Base-by-base conservation (phyloP, 2,113 vertebrate species). In the Furnarius figulus region DNA sequence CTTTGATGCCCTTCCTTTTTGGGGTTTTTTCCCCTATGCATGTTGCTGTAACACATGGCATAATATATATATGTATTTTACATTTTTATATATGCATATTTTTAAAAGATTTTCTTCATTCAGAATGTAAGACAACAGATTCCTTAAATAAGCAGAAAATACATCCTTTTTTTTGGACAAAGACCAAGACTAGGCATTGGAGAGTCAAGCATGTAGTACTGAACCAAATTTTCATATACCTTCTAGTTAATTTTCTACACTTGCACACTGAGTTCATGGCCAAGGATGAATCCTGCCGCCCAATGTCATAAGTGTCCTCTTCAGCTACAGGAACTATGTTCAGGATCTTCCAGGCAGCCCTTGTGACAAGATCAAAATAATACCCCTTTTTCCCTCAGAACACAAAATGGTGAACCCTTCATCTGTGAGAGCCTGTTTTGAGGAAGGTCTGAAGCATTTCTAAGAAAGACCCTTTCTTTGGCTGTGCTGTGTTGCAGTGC, bases 11-110 rank as follows among this genome's bases (percentile, higher is more conserved):
- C 39, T 74, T n/a, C 35, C 20, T 75, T 14, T 31, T 71, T 68
- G 24, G 31, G 22, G 5, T 66, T 62, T 49, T 19, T 18, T 55
- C 30, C 21, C 9, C 31, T 6, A 5, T 30, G 7, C 20, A 30
- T 6, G 6, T 44, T 18, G 6, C 44, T 62, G 63, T 79, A 71
- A 47, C 33, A 16, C 40, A 47, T 30, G 19, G 22, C 24, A 68
- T 16, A 6, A 46, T 12, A 21, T 46, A 5, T 5, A 24, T 6
- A 37, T 1, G 10, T 27, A 5, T n/a, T n/a, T n/a, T n/a, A n/a
- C n/a, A n/a, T n/a, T n/a, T n/a, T n/a, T 5, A 25, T 6, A 47
- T 1, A 16, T 20, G 33, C 2, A 20, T 5, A n/a, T 23, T 67
- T 25, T 17, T 7, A 27, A 62, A 73, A 23, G 14, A 71, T 50